Conservation (phyloP, 2,797 vertebrate genomes). For the Masticophis lateralis region DNA sequence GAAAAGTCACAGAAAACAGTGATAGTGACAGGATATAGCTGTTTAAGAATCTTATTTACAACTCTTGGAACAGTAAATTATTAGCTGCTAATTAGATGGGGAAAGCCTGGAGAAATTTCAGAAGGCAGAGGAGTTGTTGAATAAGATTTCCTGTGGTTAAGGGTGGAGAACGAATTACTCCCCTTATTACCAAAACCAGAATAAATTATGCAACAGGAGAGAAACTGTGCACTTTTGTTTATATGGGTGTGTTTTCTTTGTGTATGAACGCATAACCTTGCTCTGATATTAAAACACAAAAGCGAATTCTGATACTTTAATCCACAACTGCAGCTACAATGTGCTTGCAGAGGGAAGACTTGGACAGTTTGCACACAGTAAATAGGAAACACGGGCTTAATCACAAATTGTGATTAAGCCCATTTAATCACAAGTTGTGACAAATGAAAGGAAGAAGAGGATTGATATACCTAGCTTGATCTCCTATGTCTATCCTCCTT, state of each 20-base stretch:
- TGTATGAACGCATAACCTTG: not conserved
- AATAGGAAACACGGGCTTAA: not conserved
- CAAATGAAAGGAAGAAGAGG: not conserved
- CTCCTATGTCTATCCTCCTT: not conserved
- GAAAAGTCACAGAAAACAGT: not conserved
- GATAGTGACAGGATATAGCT: too few relatives aligned
- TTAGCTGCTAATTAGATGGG: not conserved
- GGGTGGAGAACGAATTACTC: not conserved
- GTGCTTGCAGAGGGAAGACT: not conserved
- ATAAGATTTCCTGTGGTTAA: constrained; percentile 38
- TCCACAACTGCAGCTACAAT: not conserved
- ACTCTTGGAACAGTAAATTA: not conserved
- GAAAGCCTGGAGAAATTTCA: constrained; percentile 1
- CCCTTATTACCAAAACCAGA: constrained; percentile 16
- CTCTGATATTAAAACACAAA: not conserved
- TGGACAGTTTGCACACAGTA: not conserved
- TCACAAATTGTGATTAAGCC: not conserved
- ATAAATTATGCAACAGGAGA: constrained; percentile 10
- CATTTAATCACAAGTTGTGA: too few relatives aligned
- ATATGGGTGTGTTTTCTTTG: not conserved
- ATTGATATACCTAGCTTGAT: not conserved
- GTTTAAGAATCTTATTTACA: not conserved
- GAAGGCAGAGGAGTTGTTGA: constrained; percentile 9
- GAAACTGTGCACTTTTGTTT: not conserved
- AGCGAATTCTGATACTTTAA: not conserved